Evolutionary conservation across 1,140 invertebrate genomes (phyloP), one percentile per base, ranked within the genome.

Genomic region (Drosophila parabipectinata): DNA sequence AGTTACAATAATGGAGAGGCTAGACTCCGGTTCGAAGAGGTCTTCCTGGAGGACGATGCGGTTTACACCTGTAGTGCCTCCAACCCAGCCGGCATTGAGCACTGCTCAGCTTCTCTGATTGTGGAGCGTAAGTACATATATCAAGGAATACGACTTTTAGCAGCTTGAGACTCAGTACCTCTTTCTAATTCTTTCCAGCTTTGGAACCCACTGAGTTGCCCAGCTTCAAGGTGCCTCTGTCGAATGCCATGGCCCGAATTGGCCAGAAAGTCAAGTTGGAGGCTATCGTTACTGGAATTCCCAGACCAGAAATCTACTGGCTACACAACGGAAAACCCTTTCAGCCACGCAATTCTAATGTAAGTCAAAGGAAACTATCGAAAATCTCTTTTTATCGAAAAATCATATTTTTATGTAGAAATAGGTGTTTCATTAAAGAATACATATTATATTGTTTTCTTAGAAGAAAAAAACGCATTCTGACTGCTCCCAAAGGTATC

Each of bases 1-100:
- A 94, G 93, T 9, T 97, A 96, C 61, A 94, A 96, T 63, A 95
- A 97, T 74, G 94, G 95, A 59, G 93, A 97, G 15, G 96, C 96
- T 9, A 95, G 95, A 4, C 90, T 97, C 24, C 93, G 93, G 0
- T 94, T 98, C 45, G 93, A 93, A 56, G 94, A 96, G 78, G 95
- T 95, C 0, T 93, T 92, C 21, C 93, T 95, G 44, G 93, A 93
- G 39, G 93, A 95, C 15, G 94, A 94, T 61, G 96, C 95, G 3
- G 92, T 92, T 12, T 97, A 97, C 90, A 95, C 94, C 1, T 97
- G 94, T 87, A 93, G 94, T 62, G 95, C 96, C 1, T 93, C 92
- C 18, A 98, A 98, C 92, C 92, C 94, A 39, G 93, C 94, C 41
- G 97, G 97, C 45, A 93, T 93, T 62, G 94, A 93, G 1, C 95